These are phyloP conservation scores for Candoia aspera DNA, from an alignment of 2,113 vertebrate genomes.

Conservation along the genomic window DNA sequence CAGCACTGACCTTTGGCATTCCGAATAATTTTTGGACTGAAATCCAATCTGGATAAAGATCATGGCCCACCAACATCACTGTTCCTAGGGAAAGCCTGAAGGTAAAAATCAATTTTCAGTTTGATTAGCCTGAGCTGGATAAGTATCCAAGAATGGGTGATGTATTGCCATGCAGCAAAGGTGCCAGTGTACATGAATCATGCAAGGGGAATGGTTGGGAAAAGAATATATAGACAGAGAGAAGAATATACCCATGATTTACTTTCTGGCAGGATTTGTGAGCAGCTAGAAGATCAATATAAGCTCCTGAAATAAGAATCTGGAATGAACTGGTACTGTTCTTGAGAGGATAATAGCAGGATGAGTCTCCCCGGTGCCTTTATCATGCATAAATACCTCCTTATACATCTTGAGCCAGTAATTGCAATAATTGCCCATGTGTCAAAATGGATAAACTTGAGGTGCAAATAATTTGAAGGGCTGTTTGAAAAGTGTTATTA, in stretches of 20 bases:
- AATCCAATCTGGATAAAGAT: neutral
- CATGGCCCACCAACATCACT: neutral
- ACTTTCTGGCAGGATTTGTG: neutral
- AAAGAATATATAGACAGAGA: neutral
- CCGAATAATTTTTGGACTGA: neutral
- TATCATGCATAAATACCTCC: neutral
- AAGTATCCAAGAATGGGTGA: neutral
- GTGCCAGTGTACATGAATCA: neutral
- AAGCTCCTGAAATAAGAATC: neutral
- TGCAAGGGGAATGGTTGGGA: neutral
- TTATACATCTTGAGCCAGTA: neutral
- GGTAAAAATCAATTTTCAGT: neutral
- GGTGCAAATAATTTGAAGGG: neutral
- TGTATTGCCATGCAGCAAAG: neutral
- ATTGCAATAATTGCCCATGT: slow-evolving; percentile 1
- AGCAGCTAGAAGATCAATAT: neutral
- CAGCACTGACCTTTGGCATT: too few relatives aligned
- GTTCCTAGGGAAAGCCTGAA: neutral
- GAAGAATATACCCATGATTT: neutral
- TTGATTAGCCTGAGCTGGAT: neutral
- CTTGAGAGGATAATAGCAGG: rapidly evolving
- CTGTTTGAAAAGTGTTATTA: neutral
- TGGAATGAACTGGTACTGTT: neutral
- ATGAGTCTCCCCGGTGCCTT: neutral
- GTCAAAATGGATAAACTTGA: neutral